Percentiles rank a stretch among this genome's conserved stretches.
phyloP scores from a whole-genome alignment of 2,888 invertebrate species.

The Nymphalis c-album region DNA sequence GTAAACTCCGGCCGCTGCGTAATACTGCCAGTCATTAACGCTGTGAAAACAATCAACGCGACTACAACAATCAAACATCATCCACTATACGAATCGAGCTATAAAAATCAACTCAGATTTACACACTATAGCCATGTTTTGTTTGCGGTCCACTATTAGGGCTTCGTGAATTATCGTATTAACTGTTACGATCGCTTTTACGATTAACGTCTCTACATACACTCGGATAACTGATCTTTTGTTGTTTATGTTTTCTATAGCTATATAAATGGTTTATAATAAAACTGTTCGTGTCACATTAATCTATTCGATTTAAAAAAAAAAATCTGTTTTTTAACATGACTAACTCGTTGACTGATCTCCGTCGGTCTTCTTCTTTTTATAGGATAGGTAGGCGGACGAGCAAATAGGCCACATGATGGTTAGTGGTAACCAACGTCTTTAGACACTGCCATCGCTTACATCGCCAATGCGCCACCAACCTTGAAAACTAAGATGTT shows the following conservation, averaged over 20 bases:
- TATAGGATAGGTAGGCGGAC: too few species aligned
- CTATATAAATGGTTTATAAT: slow-evolving; percentile 14
- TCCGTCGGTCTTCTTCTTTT: too few species aligned
- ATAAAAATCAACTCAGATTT: slow-evolving; percentile 65
- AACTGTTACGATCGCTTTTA: slow-evolving; percentile 39
- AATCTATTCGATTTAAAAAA: not conserved
- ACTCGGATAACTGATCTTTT: slow-evolving; percentile 22
- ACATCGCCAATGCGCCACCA: too few species aligned
- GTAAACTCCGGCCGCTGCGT: slow-evolving; percentile 41
- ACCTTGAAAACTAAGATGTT: too few species aligned
- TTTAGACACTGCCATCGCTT: too few species aligned
- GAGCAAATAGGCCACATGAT: too few species aligned
- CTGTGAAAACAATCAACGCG: slow-evolving; percentile 62
- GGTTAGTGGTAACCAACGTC: too few species aligned
- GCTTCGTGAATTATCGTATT: slow-evolving; percentile 51
- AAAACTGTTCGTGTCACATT: not conserved
- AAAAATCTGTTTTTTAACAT: too few species aligned
- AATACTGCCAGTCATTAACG: slow-evolving; percentile 49
- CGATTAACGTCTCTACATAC: slow-evolving; percentile 30
- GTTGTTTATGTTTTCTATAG: slow-evolving; percentile 28
- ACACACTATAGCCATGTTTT: slow-evolving; percentile 56
- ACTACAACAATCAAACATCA: slow-evolving; percentile 62
- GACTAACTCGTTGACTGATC: too few species aligned
- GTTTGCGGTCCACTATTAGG: slow-evolving; percentile 53
- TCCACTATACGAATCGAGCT: slow-evolving; percentile 56